Percentiles rank a stretch among this genome's conserved stretches.
Evolutionary conservation across 2,113 vertebrate genomes (phyloP).

Genomic region (Reinhardtius hippoglossoides): DNA sequence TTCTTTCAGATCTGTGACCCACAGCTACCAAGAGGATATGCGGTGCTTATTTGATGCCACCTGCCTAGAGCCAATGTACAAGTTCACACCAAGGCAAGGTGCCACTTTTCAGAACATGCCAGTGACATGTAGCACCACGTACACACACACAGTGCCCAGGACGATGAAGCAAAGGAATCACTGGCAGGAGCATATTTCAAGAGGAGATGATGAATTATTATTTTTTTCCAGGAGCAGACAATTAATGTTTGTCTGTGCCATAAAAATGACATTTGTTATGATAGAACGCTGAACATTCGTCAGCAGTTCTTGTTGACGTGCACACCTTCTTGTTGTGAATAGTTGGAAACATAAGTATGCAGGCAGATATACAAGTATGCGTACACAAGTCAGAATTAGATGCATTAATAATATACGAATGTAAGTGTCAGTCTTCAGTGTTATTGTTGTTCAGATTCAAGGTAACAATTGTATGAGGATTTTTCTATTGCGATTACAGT

Average conservation of each 20-base stretch:
- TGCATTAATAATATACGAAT: background rate
- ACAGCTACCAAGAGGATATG: slow-evolving; percentile 30
- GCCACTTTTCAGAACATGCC: slow-evolving; percentile 46
- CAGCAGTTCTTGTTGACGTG: slow-evolving; percentile 4
- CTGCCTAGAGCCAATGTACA: slow-evolving; percentile 35
- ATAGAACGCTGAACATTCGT: slow-evolving; percentile 25
- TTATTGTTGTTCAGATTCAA: slow-evolving; percentile 14
- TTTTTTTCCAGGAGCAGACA: slow-evolving; percentile 17
- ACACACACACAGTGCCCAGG: background rate
- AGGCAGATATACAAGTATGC: too few species aligned
- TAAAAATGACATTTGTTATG: slow-evolving; percentile 36
- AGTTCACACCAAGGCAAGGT: slow-evolving; percentile 42
- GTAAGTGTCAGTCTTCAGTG: too few species aligned
- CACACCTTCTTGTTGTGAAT: background rate
- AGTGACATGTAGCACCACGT: slow-evolving; percentile 31
- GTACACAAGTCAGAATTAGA: background rate
- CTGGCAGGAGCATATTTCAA: slow-evolving; percentile 19
- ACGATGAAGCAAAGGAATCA: slow-evolving; percentile 3
- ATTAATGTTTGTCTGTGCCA: slow-evolving; percentile 19
- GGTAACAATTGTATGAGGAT: background rate
- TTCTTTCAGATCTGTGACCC: slow-evolving; percentile 25
- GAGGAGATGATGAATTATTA: slow-evolving; percentile 35
- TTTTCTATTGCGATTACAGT: background rate
- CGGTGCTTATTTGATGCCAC: slow-evolving; percentile 22
- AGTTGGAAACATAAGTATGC: too few species aligned